These are phyloP conservation scores for Hassar affinis DNA, from an alignment of 2,113 vertebrate genomes.

Conservation along the genomic window DNA sequence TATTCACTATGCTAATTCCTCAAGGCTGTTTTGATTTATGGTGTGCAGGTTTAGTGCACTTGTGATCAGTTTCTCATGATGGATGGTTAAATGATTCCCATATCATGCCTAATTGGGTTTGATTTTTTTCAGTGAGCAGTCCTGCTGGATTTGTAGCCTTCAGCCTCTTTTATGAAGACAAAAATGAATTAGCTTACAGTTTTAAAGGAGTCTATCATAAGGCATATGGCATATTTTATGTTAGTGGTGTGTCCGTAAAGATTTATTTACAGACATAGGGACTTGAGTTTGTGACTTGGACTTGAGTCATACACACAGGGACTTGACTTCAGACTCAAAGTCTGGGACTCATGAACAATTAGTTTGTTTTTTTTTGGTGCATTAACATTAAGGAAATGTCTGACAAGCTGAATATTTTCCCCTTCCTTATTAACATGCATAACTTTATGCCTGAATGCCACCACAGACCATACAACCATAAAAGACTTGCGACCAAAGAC, in stretches of 20 bases:
- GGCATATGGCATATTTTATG: not conserved
- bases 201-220: not conserved
- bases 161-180: not conserved
- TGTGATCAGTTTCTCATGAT: slow-evolving; percentile 19
- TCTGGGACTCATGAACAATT: too few relatives aligned
- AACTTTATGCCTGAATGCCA: too few relatives aligned
- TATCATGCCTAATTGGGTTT: not conserved
- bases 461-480: too few relatives aligned
- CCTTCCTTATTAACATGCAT: too few relatives aligned
- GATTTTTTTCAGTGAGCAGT: not conserved
- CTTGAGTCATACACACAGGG: too few relatives aligned
- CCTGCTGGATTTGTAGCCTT: not conserved
- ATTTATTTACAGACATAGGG: not conserved
- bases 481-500: too few relatives aligned
- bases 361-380: too few relatives aligned
- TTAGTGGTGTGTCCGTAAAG: not conserved
- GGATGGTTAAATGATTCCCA: not conserved
- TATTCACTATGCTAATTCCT: slow-evolving; percentile 12
- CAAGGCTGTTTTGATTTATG: slow-evolving; percentile 7
- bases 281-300: too few relatives aligned
- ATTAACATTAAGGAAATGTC: too few relatives aligned
- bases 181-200: not conserved
- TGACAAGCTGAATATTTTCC: too few relatives aligned
- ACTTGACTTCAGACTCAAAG: too few relatives aligned
- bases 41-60: not conserved